Percentiles rank a stretch among this genome's conserved stretches.
phyloP scores from a whole-genome alignment of 1,140 invertebrate species.

The Temnothorax longispinosus region DNA sequence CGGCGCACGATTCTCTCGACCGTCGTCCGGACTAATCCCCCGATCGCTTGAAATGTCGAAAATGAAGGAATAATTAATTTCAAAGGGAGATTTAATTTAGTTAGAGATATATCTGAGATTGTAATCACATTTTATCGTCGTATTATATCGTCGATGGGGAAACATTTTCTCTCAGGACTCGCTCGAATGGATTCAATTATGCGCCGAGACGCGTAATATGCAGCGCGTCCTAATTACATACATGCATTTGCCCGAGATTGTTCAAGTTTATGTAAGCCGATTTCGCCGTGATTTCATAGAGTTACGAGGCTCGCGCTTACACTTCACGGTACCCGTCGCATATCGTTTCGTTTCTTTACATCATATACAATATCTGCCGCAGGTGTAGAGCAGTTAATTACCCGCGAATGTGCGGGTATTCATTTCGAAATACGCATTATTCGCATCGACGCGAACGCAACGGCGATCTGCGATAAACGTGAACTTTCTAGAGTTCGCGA shows the following conservation, averaged over 20 bases:
- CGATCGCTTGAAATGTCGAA: neutral
- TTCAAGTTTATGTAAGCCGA: constrained; percentile 59
- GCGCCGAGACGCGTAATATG: neutral
- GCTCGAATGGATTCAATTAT: constrained; percentile 28
- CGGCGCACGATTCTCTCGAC: neutral
- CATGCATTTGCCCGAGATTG: constrained; percentile 28
- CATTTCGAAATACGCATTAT: constrained; percentile 33
- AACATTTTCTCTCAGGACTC: neutral
- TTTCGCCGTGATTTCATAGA: constrained; percentile 32
- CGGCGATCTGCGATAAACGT: constrained; percentile 16
- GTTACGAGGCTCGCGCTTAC: constrained; percentile 4
- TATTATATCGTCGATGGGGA: neutral
- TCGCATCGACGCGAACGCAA: constrained; percentile 32
- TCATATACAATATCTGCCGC: constrained; percentile 6
- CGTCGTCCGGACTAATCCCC: neutral
- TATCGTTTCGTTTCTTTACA: constrained; percentile 31
- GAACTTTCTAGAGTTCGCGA: constrained; percentile 2
- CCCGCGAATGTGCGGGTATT: constrained; percentile 23
- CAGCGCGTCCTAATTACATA: constrained; percentile 35
- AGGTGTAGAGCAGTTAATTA: constrained; percentile 31
- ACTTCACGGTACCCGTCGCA: constrained; percentile 30
- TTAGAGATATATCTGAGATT: neutral
- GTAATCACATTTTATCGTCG: neutral
- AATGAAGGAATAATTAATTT: neutral
- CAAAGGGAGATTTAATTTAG: neutral